phyloP scores from a whole-genome alignment of 1,140 invertebrate genomes.

The Euglossa dilemma region DNA sequence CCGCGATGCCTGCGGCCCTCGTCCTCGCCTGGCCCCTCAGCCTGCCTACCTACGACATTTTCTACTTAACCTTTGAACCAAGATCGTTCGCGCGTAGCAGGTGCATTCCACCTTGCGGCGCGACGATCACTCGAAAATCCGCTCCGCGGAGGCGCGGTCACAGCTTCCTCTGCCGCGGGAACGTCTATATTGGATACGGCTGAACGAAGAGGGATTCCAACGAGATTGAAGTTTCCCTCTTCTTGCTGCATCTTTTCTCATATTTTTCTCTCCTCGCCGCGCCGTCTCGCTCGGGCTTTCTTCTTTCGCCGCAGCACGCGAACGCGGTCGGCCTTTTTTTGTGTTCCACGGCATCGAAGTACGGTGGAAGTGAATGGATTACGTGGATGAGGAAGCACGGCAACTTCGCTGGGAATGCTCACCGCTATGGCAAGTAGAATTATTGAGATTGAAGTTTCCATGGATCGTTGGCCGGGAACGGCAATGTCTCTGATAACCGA shows the following conservation, averaged over 20 bases:
- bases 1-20: slow-evolving; percentile 30
- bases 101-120: slow-evolving; percentile 63
- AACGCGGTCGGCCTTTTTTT: not conserved
- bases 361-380: not conserved
- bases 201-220: slow-evolving; percentile 17
- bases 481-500: not conserved
- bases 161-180: slow-evolving; percentile 5
- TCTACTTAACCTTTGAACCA: slow-evolving; percentile 72
- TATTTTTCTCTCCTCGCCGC: not conserved
- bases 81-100: slow-evolving; percentile 58
- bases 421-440: not conserved
- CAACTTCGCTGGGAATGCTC: slow-evolving; percentile 20
- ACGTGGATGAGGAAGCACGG: slow-evolving; percentile 4
- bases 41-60: slow-evolving; percentile 67
- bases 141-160: slow-evolving; percentile 43
- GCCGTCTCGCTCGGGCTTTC: not conserved
- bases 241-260: too few species aligned
- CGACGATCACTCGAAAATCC: slow-evolving; percentile 60
- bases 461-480: not conserved
- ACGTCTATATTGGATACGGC: slow-evolving; percentile 61
- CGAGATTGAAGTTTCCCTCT: slow-evolving; percentile 8
- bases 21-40: not conserved
- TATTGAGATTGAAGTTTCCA: slow-evolving; percentile 30
- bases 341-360: not conserved
- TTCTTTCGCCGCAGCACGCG: not conserved